phyloP scores from a whole-genome alignment of 2,113 vertebrate species.

The Austrofundulus limnaeus region DNA sequence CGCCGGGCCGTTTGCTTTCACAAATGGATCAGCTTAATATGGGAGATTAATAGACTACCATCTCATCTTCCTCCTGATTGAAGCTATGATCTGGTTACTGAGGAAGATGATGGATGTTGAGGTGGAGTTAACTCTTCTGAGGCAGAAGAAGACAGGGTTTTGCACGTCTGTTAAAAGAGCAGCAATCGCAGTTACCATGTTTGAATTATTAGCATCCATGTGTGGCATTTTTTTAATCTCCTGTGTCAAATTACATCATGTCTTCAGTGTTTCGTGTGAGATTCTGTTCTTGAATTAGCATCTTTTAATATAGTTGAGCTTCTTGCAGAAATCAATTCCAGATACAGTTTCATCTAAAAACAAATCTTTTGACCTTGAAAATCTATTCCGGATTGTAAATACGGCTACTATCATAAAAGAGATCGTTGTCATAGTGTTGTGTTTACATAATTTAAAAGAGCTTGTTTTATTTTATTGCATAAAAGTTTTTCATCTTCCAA shows the following conservation, averaged over 20 bases:
- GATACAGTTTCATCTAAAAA: constrained; percentile 1
- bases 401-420: not conserved
- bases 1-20: constrained; percentile 70
- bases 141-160: constrained; percentile 32
- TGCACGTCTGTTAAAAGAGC: constrained; percentile 40
- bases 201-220: constrained; percentile 27
- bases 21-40: constrained; percentile 80
- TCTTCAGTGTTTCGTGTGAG: constrained; percentile 14
- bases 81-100: constrained; percentile 77
- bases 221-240: constrained; percentile 34
- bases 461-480: constrained; percentile 1
- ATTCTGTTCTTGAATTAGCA: constrained; percentile 4
- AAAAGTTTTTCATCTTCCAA: no score
- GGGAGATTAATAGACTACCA: constrained; percentile 78
- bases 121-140: constrained; percentile 70
- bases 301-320: constrained; percentile 8
- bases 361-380: constrained; percentile 2
- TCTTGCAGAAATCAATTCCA: constrained; percentile 9
- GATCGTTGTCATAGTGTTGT: constrained; percentile 15
- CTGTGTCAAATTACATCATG: constrained; percentile 28
- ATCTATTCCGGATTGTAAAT: not conserved
- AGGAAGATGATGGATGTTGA: constrained; percentile 77
- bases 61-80: constrained; percentile 76
- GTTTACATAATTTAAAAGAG: constrained; percentile 35
- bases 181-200: constrained; percentile 29